Base-by-base conservation (phyloP, 1,140 invertebrate species). In the Fopius arisanus region DNA sequence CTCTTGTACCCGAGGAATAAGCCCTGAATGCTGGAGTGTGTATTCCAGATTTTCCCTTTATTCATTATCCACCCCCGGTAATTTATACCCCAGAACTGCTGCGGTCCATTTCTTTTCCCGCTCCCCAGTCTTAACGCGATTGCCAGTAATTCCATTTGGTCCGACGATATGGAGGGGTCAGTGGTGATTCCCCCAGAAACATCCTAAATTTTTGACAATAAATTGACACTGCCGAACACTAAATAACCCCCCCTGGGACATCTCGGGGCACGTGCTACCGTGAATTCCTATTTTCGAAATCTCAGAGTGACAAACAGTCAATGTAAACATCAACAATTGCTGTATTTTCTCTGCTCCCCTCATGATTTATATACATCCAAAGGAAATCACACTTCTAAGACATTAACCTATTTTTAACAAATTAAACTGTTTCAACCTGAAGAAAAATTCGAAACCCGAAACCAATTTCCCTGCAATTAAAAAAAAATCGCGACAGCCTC, bases 121-220 rank as follows among this genome's bases (percentile, higher is more conserved):
- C 63, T 23, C 16, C 14, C 33, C 40, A 29, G 28, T 31, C 37
- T 40, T 67, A 67, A 67, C 37, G 65, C 65, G 65, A 67, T 67
- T 67, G 65, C 65, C 21, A 19, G 67, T 69, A 69, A 69, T 69
- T 69, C 43, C 67, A 69, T 69, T 69, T 51, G 65, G 65, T 16
- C 12, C 37, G 19, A 9, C 29, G n/a, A n/a, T 4, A 19, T 23
- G 3, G 33, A 31, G 67, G 67, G 67, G 40, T 48, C 40, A 69
- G 41, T 51, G 14, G 67, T 69, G 67, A 69, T 69, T 69, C 19
- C 19, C 2, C 28, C 26, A 14, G 16, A 12, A 31, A 33, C 33
- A 33, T 65, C 16, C n/a, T 65, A 12, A 33, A 31, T 65, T 65
- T 65, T 65, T 33, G 29, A 65, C 62, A 65, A 65, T 33, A 29